phyloP scores from a whole-genome alignment of 2,888 invertebrate species.

The Julus scandinavius region DNA sequence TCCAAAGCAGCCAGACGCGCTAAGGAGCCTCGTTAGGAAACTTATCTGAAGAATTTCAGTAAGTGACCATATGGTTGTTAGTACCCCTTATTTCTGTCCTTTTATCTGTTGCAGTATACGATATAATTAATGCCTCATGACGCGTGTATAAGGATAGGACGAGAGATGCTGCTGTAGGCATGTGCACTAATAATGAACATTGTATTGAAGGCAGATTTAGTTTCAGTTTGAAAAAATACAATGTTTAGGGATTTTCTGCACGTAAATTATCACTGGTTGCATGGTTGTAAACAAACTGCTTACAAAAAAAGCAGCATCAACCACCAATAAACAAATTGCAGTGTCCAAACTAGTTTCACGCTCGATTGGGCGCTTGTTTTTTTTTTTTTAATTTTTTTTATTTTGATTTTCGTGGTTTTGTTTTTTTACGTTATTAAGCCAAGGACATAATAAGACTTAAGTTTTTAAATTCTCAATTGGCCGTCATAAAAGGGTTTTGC shows the following conservation, averaged over 20 bases:
- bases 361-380: neutral
- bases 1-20: neutral
- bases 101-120: neutral
- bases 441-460: constrained; percentile 1
- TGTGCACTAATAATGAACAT: too few relatives aligned
- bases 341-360: constrained; percentile 20
- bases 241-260: neutral
- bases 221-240: neutral
- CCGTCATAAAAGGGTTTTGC: neutral
- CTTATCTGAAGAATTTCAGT: neutral
- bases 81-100: neutral
- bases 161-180: too few relatives aligned
- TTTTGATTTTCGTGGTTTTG: neutral
- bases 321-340: neutral
- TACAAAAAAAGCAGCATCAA: neutral
- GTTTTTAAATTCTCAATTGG: constrained; percentile 3
- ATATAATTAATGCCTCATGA: constrained; percentile 1
- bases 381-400: too few relatives aligned
- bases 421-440: constrained; percentile 4
- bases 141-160: neutral
- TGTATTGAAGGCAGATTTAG: neutral
- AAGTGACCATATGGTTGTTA: constrained; percentile 5
- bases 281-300: constrained; percentile 2
- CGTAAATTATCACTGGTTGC: constrained; percentile 29
- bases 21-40: neutral